phyloP scores from a whole-genome alignment of 2,888 invertebrate genomes.

The Eustalomyia histrio region DNA sequence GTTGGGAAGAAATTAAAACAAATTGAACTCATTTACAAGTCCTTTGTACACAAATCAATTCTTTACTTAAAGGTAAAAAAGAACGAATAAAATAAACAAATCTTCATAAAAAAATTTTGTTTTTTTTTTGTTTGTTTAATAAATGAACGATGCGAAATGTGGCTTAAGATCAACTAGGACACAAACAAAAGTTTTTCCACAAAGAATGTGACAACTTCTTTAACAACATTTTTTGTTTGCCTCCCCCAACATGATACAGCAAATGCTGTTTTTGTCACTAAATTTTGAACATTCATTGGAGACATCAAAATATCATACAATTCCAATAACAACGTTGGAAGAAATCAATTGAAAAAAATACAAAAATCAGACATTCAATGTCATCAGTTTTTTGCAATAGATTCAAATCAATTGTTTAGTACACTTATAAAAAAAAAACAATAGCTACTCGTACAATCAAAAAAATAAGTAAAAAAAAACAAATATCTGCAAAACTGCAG shows the following conservation, averaged over 20 bases:
- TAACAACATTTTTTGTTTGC: neutral
- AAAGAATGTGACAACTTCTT: constrained; percentile 37
- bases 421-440: constrained; percentile 8
- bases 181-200: constrained; percentile 3
- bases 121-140: constrained; percentile 13
- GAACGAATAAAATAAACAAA: constrained; percentile 2
- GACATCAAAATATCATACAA: constrained; percentile 19
- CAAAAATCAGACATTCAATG: constrained; percentile 43
- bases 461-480: too few species aligned
- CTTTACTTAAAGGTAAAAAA: constrained; percentile 51
- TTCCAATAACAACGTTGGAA: neutral
- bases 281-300: constrained; percentile 30
- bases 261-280: neutral
- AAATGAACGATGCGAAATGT: constrained; percentile 44
- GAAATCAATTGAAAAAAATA: constrained; percentile 4
- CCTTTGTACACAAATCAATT: constrained; percentile 56
- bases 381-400: constrained; percentile 38
- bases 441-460: too few species aligned
- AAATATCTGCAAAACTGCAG: too few species aligned
- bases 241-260: neutral
- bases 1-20: neutral
- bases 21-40: constrained; percentile 51
- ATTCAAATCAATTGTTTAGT: constrained; percentile 28
- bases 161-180: constrained; percentile 48
- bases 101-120: constrained; percentile 14